Percentiles rank a stretch among this genome's conserved stretches.
Evolutionary conservation across 2,888 invertebrate species (phyloP).

Genomic region (Drosophila suboccidentalis): DNA sequence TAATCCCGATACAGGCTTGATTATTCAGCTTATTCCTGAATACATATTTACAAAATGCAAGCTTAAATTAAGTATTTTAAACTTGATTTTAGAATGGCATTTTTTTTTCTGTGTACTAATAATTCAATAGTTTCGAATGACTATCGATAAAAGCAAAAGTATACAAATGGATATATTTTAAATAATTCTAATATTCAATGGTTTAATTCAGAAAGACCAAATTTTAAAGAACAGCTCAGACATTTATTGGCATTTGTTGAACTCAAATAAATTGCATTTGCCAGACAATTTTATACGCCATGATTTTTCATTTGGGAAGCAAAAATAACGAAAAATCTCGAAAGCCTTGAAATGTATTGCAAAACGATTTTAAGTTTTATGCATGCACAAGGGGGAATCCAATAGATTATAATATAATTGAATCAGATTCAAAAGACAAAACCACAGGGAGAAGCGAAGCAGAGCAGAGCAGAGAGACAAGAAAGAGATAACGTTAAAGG

Average conservation of each 20-base stretch:
- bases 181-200: background rate
- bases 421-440: constrained; percentile 50
- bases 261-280: constrained; percentile 27
- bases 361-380: constrained; percentile 37
- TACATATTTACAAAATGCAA: too few relatives aligned
- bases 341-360: constrained; percentile 45
- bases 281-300: constrained; percentile 40
- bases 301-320: constrained; percentile 1
- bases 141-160: too few relatives aligned
- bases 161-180: too few relatives aligned
- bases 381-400: constrained; percentile 52
- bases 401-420: constrained; percentile 73
- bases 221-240: constrained; percentile 1
- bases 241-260: constrained; percentile 10
- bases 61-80: too few relatives aligned
- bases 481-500: constrained; percentile 36
- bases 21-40: too few relatives aligned
- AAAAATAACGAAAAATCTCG: constrained; percentile 9
- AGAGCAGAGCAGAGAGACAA: background rate
- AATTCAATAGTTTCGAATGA: too few relatives aligned
- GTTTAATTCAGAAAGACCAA: background rate
- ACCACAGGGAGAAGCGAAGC: constrained; percentile 1
- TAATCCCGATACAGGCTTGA: too few relatives aligned
- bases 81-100: too few relatives aligned
- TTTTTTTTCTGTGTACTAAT: too few relatives aligned